Evolutionary conservation across 1,140 invertebrate genomes (phyloP).

Genomic region (Venustaconcha ellipsiformis): DNA sequence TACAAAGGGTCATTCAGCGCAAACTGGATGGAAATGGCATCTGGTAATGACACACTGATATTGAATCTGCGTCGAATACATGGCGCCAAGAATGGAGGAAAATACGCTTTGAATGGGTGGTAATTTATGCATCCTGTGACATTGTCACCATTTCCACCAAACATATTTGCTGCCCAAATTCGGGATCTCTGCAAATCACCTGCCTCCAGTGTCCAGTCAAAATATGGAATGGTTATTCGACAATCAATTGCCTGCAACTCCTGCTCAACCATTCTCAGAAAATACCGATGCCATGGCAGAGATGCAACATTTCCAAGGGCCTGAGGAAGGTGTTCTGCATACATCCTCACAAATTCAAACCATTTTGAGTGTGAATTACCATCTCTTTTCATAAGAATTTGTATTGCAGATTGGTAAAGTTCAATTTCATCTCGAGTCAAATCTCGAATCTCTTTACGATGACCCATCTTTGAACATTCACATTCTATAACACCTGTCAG

Average conservation of each 20-base stretch:
- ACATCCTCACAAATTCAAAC: conserved; percentile 43
- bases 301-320: conserved; percentile 44
- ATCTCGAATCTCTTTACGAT: conserved; percentile 53
- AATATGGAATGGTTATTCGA: conserved; percentile 53
- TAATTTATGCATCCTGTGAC: conserved; percentile 49
- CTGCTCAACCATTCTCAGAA: conserved; percentile 47
- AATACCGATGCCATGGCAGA: conserved; percentile 55
- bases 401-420: conserved; percentile 24
- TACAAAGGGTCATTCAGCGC: conserved; percentile 46
- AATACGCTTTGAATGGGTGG: conserved; percentile 56
- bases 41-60: conserved; percentile 41
- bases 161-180: conserved; percentile 51
- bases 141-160: conserved; percentile 53
- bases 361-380: conserved; percentile 34
- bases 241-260: conserved; percentile 48
- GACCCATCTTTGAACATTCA: conserved; percentile 31
- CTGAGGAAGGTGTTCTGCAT: conserved; percentile 50
- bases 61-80: conserved; percentile 53
- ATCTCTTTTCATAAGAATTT: conserved; percentile 38
- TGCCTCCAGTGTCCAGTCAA: conserved; percentile 59
- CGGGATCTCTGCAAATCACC: conserved; percentile 44
- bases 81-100: conserved; percentile 46
- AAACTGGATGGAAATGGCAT: conserved; percentile 51
- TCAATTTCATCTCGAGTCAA: conserved; percentile 44
- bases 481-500: conserved; percentile 38